A percentile compares a stretch with the other conserved stretches of the same genome.
Conservation (phyloP, 2,797 vertebrate genomes). For the Aldrovandia affinis region DNA sequence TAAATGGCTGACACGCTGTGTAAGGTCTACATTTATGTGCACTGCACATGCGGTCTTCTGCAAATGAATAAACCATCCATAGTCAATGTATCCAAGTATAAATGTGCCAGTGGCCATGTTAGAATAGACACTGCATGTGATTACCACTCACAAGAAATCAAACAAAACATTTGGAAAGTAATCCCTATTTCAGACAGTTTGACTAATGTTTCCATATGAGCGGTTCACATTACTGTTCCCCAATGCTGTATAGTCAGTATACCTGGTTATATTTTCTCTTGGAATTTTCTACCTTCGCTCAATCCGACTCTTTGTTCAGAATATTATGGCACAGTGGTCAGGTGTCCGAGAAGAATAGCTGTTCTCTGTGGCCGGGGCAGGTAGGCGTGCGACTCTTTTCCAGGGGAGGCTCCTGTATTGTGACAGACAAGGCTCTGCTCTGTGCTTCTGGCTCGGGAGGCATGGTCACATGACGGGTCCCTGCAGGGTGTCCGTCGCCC, state of each 20-base stretch:
- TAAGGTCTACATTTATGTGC: not conserved
- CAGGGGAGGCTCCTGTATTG: not conserved
- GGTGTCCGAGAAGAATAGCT: not conserved
- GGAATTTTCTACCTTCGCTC: not conserved
- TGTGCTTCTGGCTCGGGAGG: not conserved
- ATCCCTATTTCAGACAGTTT: too few relatives aligned
- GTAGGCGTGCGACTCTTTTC: not conserved
- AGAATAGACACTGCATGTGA: not conserved
- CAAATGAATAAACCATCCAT: not conserved
- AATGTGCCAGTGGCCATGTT: not conserved
- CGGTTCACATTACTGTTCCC: not conserved
- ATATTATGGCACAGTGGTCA: too few relatives aligned
- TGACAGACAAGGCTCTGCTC: conserved; percentile 4
- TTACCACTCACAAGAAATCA: too few relatives aligned
- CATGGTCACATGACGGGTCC: conserved; percentile 10
- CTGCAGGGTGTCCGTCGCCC: conserved; percentile 5
- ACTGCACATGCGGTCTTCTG: not conserved
- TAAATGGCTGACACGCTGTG: not conserved
- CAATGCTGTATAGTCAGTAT: not conserved
- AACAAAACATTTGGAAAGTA: too few relatives aligned
- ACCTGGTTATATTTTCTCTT: not conserved
- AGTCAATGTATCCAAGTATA: not conserved
- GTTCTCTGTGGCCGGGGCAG: not conserved
- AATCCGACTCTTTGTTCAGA: not conserved
- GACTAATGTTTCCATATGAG: too few relatives aligned